These are phyloP conservation scores for Heloderma charlesbogerti DNA, from an alignment of 2,113 vertebrate species.

Conservation along the genomic window DNA sequence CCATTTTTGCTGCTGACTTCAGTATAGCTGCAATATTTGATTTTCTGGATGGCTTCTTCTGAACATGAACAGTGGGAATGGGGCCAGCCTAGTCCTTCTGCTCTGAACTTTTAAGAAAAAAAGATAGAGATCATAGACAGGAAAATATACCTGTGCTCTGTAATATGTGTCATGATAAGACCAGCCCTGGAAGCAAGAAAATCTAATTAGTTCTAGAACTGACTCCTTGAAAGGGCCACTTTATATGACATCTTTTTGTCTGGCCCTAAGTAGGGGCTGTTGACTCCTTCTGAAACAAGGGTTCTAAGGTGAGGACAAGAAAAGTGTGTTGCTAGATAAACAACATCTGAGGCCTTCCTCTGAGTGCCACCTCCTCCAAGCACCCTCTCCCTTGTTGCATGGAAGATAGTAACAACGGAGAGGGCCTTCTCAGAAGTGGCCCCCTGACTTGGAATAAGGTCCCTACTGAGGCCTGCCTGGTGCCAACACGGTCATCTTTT, in stretches of 20 bases:
- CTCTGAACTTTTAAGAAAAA: too few species aligned
- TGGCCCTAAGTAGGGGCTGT: not conserved
- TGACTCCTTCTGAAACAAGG: not conserved
- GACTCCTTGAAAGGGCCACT: not conserved
- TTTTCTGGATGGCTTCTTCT: not conserved
- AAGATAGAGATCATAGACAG: not conserved
- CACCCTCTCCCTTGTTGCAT: too few species aligned
- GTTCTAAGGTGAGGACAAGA: not conserved
- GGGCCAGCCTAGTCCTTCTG: not conserved
- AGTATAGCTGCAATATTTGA: not conserved
- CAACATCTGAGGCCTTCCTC: too few species aligned
- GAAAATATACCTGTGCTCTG: not conserved
- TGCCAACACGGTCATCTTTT: too few species aligned
- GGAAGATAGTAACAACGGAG: too few species aligned
- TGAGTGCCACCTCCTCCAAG: too few species aligned
- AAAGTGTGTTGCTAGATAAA: not conserved
- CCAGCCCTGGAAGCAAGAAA: not conserved
- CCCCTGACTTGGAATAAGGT: too few species aligned
- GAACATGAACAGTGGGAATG: not conserved
- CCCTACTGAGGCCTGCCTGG: too few species aligned
- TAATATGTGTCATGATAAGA: not conserved
- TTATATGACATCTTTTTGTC: not conserved
- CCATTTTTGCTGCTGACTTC: not conserved
- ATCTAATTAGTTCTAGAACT: not conserved
- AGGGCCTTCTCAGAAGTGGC: too few species aligned